A percentile compares a stretch with the other conserved stretches of the same genome.
Evolutionary conservation across 2,797 vertebrate species (phyloP).

Genomic region (Anisognathus igniventris): DNA sequence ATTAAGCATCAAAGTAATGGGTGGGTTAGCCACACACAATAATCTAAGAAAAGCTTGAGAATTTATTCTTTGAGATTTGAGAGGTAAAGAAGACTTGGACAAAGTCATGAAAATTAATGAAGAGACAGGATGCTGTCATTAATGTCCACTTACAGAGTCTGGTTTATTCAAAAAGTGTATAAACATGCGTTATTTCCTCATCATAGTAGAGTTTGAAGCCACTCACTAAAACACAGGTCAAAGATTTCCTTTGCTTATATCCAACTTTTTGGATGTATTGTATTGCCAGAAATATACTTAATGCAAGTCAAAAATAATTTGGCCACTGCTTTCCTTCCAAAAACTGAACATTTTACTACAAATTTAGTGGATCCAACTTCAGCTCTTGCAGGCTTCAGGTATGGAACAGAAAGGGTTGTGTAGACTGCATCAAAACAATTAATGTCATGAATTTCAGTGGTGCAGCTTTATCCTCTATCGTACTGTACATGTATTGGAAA

Average conservation of each 20-base stretch:
- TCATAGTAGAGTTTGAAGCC: conserved; percentile 45
- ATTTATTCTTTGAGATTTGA: conserved; percentile 16
- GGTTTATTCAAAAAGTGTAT: conserved; percentile 77
- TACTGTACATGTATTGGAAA: conserved; percentile 71
- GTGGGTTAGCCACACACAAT: conserved; percentile 45
- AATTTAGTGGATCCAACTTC: conserved; percentile 56
- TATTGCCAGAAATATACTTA: conserved; percentile 58
- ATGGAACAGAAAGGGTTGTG: conserved; percentile 57
- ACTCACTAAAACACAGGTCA: conserved; percentile 67
- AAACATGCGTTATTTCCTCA: conserved; percentile 73
- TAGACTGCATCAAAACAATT: conserved; percentile 59
- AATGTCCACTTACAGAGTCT: conserved; percentile 79
- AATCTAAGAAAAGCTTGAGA: conserved; percentile 51
- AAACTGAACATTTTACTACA: conserved; percentile 41
- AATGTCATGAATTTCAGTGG: conserved; percentile 68
- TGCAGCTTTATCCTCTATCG: conserved; percentile 65
- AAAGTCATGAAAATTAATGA: conserved; percentile 72
- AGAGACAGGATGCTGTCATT: conserved; percentile 76
- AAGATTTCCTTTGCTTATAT: conserved; percentile 56
- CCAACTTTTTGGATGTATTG: conserved; percentile 57
- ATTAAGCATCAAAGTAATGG: conserved; percentile 40
- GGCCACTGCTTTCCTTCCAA: conserved; percentile 57
- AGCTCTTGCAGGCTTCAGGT: conserved; percentile 30
- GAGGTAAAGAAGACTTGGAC: conserved; percentile 53
- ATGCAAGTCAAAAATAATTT: conserved; percentile 60